A percentile compares a stretch with the other conserved stretches of the same genome.
phyloP scores from a whole-genome alignment of 2,113 vertebrate genomes.

The Natator depressus region DNA sequence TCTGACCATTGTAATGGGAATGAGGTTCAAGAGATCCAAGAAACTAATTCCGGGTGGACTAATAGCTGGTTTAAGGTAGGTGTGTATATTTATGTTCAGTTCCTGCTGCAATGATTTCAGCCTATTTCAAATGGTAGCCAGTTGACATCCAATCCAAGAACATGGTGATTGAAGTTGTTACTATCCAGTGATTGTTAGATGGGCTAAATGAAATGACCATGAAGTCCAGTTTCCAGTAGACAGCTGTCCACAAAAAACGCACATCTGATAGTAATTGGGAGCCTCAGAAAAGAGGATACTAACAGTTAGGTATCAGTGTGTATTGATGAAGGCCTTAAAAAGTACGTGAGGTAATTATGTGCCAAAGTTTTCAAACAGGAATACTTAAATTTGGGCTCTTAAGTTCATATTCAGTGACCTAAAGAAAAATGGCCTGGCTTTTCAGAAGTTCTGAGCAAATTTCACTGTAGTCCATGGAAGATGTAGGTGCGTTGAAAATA shows the following conservation, averaged over 20 bases:
- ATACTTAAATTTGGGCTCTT: background rate
- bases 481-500: background rate
- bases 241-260: background rate
- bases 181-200: background rate
- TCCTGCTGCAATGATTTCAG: slow-evolving; percentile 6
- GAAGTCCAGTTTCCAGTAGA: background rate
- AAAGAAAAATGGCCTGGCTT: background rate
- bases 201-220: background rate
- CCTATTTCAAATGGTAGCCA: background rate
- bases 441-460: slow-evolving; percentile 3
- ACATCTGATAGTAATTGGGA: background rate
- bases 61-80: slow-evolving; percentile 89
- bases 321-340: slow-evolving; percentile 1
- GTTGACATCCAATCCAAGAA: background rate
- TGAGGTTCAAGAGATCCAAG: slow-evolving; percentile 91
- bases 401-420: background rate
- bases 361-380: background rate
- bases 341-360: background rate
- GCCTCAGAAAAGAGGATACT: background rate
- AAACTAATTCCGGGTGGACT: slow-evolving; percentile 93
- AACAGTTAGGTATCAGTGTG: background rate
- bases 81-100: background rate
- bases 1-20: slow-evolving; percentile 90
- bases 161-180: background rate
- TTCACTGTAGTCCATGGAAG: background rate